A percentile compares a stretch with the other conserved stretches of the same genome.
phyloP scores from a whole-genome alignment of 2,888 invertebrate species.

The Boloria selene region DNA sequence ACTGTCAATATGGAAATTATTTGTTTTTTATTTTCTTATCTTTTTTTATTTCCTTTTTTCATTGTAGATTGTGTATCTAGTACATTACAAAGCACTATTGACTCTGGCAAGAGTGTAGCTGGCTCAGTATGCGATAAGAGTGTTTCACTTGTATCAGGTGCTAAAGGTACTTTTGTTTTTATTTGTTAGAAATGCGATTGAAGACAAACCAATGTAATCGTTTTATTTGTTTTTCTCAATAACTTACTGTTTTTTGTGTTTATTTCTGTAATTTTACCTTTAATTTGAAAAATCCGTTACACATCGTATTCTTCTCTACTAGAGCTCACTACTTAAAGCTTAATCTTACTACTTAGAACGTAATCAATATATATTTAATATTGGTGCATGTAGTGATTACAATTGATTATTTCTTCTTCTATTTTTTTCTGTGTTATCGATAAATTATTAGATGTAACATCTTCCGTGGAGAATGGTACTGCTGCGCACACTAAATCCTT shows the following conservation, averaged over 20 bases:
- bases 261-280: no score
- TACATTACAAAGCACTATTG: conserved; percentile 66
- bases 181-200: conserved; percentile 38
- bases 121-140: conserved; percentile 73
- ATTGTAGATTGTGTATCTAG: conserved; percentile 50
- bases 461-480: conserved; percentile 42
- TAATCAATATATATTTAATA: neutral
- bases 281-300: no score
- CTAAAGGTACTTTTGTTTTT: conserved; percentile 46
- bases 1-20: neutral
- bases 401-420: conserved; percentile 16
- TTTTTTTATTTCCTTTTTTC: conserved; percentile 20
- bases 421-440: conserved; percentile 35
- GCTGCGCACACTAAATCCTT: conserved; percentile 50
- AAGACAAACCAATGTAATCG: neutral
- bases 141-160: conserved; percentile 49
- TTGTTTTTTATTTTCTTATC: neutral
- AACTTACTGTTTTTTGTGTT: no score
- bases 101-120: conserved; percentile 71
- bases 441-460: conserved; percentile 43
- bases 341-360: no score
- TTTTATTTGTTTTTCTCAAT: no score
- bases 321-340: no score
- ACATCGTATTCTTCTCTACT: no score
- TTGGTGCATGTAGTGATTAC: conserved; percentile 47